phyloP scores from a whole-genome alignment of 2,888 invertebrate species.

The Caenorhabditis plicata region DNA sequence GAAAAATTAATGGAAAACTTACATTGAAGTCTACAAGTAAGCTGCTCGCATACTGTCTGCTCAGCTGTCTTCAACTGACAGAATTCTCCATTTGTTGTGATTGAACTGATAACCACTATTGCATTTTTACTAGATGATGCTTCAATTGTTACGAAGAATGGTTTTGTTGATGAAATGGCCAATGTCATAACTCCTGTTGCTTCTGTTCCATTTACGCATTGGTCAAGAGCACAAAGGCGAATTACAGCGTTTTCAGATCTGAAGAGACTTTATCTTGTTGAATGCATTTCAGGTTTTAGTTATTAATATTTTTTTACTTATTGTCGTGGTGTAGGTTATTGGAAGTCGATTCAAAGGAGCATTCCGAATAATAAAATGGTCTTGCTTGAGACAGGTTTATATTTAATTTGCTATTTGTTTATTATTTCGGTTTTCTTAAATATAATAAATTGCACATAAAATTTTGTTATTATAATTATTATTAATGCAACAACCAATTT shows the following conservation, averaged over 20 bases:
- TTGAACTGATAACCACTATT: slow-evolving; percentile 49
- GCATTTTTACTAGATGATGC: slow-evolving; percentile 35
- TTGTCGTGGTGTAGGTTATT: too few species aligned
- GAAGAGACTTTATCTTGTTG: slow-evolving; percentile 7
- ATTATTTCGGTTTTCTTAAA: too few species aligned
- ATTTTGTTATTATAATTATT: too few species aligned
- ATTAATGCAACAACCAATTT: too few species aligned
- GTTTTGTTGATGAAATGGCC: slow-evolving; percentile 34
- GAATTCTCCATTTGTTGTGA: slow-evolving; percentile 48
- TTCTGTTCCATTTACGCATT: slow-evolving; percentile 40
- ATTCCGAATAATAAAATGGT: too few species aligned
- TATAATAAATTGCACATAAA: too few species aligned
- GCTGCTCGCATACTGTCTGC: slow-evolving; percentile 55
- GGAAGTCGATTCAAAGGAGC: too few species aligned
- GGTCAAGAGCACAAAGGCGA: slow-evolving; percentile 41
- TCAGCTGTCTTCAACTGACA: slow-evolving; percentile 55
- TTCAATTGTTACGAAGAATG: slow-evolving; percentile 42
- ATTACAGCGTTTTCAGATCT: slow-evolving; percentile 46
- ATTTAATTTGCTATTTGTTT: too few species aligned
- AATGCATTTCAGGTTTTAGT: background rate
- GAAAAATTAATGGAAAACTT: background rate
- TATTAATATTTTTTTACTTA: too few species aligned
- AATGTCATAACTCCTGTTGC: slow-evolving; percentile 29
- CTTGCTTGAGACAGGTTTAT: too few species aligned
- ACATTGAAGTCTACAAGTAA: slow-evolving; percentile 53